These are phyloP conservation scores for Anagyrus pseudococci DNA, from an alignment of 2,888 invertebrate genomes.

Conservation along the genomic window DNA sequence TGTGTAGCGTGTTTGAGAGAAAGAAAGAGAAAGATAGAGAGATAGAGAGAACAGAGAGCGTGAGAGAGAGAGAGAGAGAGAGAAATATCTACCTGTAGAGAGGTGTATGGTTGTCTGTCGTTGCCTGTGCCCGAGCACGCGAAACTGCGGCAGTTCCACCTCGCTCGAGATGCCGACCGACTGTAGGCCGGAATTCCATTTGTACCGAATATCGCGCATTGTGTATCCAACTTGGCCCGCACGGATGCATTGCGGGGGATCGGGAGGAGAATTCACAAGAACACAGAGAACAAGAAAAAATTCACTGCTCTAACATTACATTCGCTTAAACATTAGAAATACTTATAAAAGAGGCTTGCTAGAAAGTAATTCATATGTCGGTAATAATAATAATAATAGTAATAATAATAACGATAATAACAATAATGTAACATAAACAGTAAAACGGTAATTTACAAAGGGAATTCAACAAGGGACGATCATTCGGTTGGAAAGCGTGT, in stretches of 20 bases:
- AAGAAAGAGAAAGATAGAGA: conserved; percentile 11
- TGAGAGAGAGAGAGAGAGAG: conserved; percentile 24
- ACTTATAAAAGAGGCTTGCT: conserved; percentile 36
- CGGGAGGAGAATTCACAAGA: conserved; percentile 59
- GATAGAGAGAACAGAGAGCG: conserved; percentile 11
- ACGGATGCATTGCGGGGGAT: conserved; percentile 19
- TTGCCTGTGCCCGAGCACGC: conserved; percentile 95
- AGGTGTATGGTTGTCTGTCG: conserved; percentile 92
- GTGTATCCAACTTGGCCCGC: conserved; percentile 86
- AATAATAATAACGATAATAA: too few relatives aligned
- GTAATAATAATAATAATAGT: too few relatives aligned
- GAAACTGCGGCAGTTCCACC: conserved; percentile 96
- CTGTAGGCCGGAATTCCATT: conserved; percentile 91
- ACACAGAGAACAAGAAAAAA: conserved; percentile 54
- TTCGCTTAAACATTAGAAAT: conserved; percentile 47
- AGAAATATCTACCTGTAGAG: conserved; percentile 82
- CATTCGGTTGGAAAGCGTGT: too few relatives aligned
- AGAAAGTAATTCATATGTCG: conserved; percentile 21
- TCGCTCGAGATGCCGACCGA: conserved; percentile 95
- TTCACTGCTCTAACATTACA: conserved; percentile 61
- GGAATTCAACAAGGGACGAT: too few relatives aligned
- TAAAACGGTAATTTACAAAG: too few relatives aligned
- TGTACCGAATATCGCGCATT: conserved; percentile 97
- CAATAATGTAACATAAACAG: too few relatives aligned
- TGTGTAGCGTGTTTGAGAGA: neutral